A percentile compares a stretch with the other conserved stretches of the same genome.
These are phyloP conservation scores for Noturus placidus DNA, from an alignment of 2,113 vertebrate species.

Conservation along the genomic window DNA sequence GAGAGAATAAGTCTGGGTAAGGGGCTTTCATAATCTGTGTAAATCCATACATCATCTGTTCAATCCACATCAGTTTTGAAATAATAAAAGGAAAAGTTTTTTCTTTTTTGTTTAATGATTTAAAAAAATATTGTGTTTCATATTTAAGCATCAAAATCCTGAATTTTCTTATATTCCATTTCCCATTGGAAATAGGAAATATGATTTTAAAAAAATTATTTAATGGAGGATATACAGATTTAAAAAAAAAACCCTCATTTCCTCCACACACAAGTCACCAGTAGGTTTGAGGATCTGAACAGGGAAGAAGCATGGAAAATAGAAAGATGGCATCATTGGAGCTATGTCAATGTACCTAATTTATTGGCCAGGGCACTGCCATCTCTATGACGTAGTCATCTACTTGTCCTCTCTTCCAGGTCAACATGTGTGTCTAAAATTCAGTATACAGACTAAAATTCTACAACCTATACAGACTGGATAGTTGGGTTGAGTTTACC, in stretches of 20 bases:
- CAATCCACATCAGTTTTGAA: background rate
- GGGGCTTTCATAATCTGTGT: background rate
- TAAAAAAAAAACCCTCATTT: background rate
- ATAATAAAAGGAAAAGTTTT: background rate
- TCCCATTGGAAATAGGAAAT: background rate
- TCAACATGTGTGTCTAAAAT: background rate
- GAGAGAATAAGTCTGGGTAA: background rate
- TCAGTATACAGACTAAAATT: background rate
- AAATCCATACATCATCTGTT: background rate
- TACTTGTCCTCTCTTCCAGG: background rate
- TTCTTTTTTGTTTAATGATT: no score
- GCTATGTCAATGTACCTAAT: background rate
- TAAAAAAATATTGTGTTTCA: background rate
- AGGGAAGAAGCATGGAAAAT: background rate
- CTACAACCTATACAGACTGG: background rate
- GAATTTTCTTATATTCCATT: background rate
- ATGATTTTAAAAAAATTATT: no score
- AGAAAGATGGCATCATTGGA: background rate
- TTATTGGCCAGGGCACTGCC: background rate
- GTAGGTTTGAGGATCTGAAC: background rate
- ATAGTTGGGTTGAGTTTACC: conserved; percentile 66
- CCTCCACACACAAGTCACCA: background rate
- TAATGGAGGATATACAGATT: background rate
- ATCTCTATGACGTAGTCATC: background rate
- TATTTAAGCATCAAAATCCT: background rate